phyloP scores from a whole-genome alignment of 35 echinoderm and acorn worm species.

The Eucidaris tribuloides region DNA sequence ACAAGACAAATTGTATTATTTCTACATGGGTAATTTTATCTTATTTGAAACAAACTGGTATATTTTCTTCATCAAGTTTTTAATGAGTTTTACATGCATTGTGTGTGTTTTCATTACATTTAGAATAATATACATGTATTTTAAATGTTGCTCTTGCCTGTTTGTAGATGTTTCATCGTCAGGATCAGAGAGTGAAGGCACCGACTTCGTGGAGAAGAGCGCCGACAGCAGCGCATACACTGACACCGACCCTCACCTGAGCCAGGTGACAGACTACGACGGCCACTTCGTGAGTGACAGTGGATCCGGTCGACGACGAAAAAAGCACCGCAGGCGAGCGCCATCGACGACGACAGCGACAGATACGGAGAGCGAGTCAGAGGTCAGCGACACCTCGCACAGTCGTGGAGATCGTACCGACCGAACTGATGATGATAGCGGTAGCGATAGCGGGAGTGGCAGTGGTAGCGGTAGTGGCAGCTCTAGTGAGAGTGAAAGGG shows the following conservation, averaged over 20 bases:
- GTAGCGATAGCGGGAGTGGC: constrained; percentile 43
- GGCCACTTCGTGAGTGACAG: constrained; percentile 34
- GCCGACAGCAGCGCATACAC: constrained; percentile 57
- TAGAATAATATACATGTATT: no score
- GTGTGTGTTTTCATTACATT: no score
- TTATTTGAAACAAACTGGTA: no score
- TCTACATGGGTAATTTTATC: no score
- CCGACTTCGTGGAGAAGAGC: constrained; percentile 42
- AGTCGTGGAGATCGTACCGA: constrained; percentile 36
- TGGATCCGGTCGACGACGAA: constrained; percentile 26
- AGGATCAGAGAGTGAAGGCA: constrained; percentile 48
- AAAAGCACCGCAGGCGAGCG: constrained; percentile 22
- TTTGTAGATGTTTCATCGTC: constrained; percentile 76
- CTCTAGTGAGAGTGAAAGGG: constrained; percentile 35
- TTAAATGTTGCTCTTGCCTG: no score
- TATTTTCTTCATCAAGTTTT: no score
- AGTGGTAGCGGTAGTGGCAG: constrained; percentile 24
- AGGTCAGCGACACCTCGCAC: not conserved
- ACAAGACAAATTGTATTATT: no score
- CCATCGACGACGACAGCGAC: constrained; percentile 42
- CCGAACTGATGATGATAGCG: constrained; percentile 18
- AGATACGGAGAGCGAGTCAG: constrained; percentile 52
- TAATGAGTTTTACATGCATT: no score
- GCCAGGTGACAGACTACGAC: constrained; percentile 47
- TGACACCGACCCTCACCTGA: constrained; percentile 59